phyloP scores from a whole-genome alignment of 1,140 invertebrate genomes.

The Eurosta solidaginis region DNA sequence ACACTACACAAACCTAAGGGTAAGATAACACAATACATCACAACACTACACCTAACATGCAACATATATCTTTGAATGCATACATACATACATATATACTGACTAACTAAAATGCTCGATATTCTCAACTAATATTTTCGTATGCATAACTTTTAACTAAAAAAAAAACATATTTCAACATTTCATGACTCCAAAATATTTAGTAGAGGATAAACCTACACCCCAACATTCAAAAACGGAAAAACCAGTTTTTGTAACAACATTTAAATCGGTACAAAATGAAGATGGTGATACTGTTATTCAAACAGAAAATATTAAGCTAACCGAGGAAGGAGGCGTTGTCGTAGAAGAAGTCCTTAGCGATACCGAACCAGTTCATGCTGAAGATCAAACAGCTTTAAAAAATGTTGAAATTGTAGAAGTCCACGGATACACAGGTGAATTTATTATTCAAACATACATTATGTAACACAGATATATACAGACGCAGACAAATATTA shows the following conservation, averaged over 20 bases:
- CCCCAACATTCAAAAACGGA: constrained; percentile 45
- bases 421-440: constrained; percentile 56
- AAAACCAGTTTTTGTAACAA: constrained; percentile 56
- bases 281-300: constrained; percentile 53
- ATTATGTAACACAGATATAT: not conserved
- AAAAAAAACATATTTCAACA: constrained; percentile 9
- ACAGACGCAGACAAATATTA: not conserved
- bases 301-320: constrained; percentile 53
- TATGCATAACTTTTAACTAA: not conserved
- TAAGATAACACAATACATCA: constrained; percentile 47
- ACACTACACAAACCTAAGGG: constrained; percentile 53
- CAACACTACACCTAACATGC: constrained; percentile 19
- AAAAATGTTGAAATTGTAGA: constrained; percentile 54
- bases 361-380: constrained; percentile 53
- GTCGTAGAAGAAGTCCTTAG: constrained; percentile 59
- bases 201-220: constrained; percentile 46
- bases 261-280: constrained; percentile 57
- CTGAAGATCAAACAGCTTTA: constrained; percentile 43
- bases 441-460: constrained; percentile 35
- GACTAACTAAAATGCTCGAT: not conserved
- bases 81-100: not conserved
- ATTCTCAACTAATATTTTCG: constrained; percentile 1
- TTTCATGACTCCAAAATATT: constrained; percentile 35
- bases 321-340: constrained; percentile 54
- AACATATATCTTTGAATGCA: not conserved